Evolutionary conservation across 2,113 vertebrate species (phyloP).

Genomic region (Sander vitreus): DNA sequence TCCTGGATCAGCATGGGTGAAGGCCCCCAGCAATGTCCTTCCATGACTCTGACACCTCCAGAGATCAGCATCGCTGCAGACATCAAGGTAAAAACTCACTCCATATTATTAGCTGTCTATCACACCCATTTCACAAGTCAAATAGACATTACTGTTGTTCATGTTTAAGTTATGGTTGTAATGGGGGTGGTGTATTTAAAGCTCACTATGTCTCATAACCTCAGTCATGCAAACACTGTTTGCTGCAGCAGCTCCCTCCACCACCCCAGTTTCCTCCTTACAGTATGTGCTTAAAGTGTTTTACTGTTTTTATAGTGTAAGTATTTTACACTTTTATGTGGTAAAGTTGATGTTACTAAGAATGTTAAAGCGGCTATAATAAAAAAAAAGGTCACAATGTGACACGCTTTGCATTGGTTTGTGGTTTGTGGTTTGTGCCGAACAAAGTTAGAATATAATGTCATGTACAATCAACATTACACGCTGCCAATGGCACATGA

Average conservation of each 20-base stretch:
- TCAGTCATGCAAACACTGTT: slow-evolving; percentile 3
- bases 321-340: too few relatives aligned
- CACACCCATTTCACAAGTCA: slow-evolving; percentile 10
- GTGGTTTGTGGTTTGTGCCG: too few relatives aligned
- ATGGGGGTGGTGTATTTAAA: slow-evolving; percentile 62
- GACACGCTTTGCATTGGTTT: neutral
- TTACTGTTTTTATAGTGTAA: too few relatives aligned
- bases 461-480: neutral
- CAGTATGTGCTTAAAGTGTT: neutral
- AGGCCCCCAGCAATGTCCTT: slow-evolving; percentile 90
- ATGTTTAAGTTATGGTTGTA: slow-evolving; percentile 30
- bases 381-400: too few relatives aligned
- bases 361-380: neutral
- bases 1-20: slow-evolving; percentile 91
- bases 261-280: neutral
- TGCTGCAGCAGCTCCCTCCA: slow-evolving; percentile 1
- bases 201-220: slow-evolving; percentile 13
- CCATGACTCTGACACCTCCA: slow-evolving; percentile 90
- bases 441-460: neutral
- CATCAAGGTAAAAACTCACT: slow-evolving; percentile 83
- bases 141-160: slow-evolving; percentile 22
- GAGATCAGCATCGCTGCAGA: slow-evolving; percentile 88
- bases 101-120: neutral
- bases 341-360: neutral
- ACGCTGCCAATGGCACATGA: neutral